Evolutionary conservation across 2,888 invertebrate species (phyloP).

Genomic region (Fabriciana adippe): DNA sequence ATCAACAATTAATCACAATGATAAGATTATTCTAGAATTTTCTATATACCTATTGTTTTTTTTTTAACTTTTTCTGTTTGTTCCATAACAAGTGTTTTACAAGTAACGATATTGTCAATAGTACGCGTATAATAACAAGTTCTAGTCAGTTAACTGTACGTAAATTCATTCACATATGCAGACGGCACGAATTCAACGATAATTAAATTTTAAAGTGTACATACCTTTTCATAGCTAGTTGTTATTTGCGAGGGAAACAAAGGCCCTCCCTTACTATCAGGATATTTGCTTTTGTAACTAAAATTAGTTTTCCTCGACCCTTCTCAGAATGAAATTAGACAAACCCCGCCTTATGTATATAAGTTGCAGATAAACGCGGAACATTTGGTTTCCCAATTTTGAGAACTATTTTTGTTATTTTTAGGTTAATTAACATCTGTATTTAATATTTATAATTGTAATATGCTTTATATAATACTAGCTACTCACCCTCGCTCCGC

Average conservation of each 20-base stretch:
- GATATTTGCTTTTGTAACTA: conserved; percentile 67
- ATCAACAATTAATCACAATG: no score
- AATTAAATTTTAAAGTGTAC: conserved; percentile 58
- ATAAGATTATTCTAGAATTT: no score
- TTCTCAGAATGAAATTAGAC: conserved; percentile 63
- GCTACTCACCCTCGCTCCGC: no score
- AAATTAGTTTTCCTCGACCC: conserved; percentile 70
- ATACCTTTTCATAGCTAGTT: conserved; percentile 45
- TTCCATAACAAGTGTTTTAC: no score
- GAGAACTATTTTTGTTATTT: not conserved
- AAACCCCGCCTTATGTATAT: conserved; percentile 45
- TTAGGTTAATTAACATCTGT: no score
- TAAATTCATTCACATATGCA: conserved; percentile 12
- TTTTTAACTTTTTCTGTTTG: no score
- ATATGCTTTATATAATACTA: no score
- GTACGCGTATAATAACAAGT: not conserved
- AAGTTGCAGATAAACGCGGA: conserved; percentile 10
- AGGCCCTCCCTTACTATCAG: conserved; percentile 51
- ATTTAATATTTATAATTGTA: no score
- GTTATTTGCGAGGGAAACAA: conserved; percentile 50
- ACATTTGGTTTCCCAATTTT: conserved; percentile 1
- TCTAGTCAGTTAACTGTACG: not conserved
- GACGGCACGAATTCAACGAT: conserved; percentile 41
- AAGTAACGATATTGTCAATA: no score
- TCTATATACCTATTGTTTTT: no score